Percentiles rank a stretch among this genome's conserved stretches.
Evolutionary conservation across 1,140 invertebrate genomes (phyloP).

Genomic region (Eufriesea mexicana): DNA sequence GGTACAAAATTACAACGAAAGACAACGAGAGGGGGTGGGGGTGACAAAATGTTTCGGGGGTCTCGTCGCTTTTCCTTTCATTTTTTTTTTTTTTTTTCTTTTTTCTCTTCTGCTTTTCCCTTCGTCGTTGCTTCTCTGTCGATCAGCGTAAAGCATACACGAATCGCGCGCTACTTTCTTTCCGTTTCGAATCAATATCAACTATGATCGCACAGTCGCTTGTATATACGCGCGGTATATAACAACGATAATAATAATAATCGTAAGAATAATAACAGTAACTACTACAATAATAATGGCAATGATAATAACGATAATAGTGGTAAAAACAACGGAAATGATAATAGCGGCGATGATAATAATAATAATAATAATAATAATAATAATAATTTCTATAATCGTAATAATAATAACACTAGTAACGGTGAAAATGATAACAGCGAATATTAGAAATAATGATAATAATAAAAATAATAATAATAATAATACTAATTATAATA

Average conservation of each 20-base stretch:
- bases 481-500: too few species aligned
- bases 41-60: not conserved
- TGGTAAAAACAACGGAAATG: not conserved
- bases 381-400: too few species aligned
- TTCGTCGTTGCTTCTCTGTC: conserved; percentile 19
- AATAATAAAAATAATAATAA: not conserved
- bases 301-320: not conserved
- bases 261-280: not conserved
- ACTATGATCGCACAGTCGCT: conserved; percentile 33
- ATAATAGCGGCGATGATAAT: not conserved
- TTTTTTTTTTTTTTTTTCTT: not conserved
- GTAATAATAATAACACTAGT: not conserved
- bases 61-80: not conserved
- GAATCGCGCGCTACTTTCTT: not conserved
- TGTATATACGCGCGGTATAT: conserved; percentile 16
- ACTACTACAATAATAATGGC: not conserved
- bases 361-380: not conserved
- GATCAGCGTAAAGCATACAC: not conserved
- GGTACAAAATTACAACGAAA: not conserved
- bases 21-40: not conserved
- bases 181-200: not conserved
- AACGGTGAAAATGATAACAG: too few species aligned
- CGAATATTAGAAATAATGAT: not conserved
- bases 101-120: not conserved
- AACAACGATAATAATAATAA: not conserved